phyloP scores from a whole-genome alignment of 2,797 vertebrate genomes.

The Simalia tracyae region DNA sequence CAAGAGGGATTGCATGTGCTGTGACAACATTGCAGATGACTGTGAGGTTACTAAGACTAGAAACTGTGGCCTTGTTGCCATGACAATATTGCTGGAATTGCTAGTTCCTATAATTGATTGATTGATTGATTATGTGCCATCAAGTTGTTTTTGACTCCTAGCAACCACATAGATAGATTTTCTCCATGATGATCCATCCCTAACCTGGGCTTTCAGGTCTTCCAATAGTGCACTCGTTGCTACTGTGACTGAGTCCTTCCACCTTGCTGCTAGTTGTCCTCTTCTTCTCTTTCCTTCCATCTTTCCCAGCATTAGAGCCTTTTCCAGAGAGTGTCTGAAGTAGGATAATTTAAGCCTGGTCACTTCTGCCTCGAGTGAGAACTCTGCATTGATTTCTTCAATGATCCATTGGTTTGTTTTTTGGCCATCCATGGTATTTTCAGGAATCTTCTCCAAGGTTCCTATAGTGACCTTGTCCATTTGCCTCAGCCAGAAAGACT shows the following conservation, averaged over 20 bases:
- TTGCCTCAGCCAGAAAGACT: not conserved
- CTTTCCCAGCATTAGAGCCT: not conserved
- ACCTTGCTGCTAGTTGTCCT: not conserved
- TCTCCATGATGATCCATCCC: not conserved
- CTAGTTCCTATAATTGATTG: no score
- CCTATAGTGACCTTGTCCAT: not conserved
- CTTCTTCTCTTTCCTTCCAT: not conserved
- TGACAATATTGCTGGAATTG: no score
- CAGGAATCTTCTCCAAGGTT: not conserved
- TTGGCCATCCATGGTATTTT: not conserved
- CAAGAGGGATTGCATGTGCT: no score
- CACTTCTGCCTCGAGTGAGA: not conserved
- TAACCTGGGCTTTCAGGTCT: not conserved
- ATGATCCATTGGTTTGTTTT: not conserved
- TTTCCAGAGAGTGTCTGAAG: not conserved
- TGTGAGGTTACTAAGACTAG: no score
- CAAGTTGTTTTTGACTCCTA: not conserved
- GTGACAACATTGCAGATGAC: no score
- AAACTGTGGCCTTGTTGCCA: no score
- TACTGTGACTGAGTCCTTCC: not conserved
- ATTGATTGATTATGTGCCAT: no score
- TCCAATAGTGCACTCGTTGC: not conserved
- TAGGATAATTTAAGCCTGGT: not conserved
- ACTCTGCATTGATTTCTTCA: not conserved
- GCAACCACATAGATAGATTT: not conserved